Percentiles rank a stretch among this genome's conserved stretches.
These are phyloP conservation scores for Passer montanus DNA, from an alignment of 2,113 vertebrate genomes.

Conservation along the genomic window DNA sequence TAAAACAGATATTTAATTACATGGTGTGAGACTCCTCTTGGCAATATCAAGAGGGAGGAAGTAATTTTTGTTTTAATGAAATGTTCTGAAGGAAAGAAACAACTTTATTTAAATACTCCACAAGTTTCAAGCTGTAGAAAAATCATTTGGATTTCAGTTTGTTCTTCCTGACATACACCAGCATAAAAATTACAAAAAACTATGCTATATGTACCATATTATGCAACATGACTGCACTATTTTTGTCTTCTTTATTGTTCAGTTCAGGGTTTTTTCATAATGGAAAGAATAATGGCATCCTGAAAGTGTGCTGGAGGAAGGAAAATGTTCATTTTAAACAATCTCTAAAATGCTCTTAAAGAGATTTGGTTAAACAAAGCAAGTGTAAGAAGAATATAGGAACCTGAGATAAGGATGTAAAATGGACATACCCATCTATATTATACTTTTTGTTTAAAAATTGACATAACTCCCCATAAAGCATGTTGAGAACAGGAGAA, in stretches of 20 bases:
- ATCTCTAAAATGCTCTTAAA: not conserved
- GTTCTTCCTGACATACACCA: conserved; percentile 24
- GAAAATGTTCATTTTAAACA: not conserved
- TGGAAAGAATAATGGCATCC: not conserved
- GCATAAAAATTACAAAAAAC: conserved; percentile 8
- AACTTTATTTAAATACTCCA: conserved; percentile 54
- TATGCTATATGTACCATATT: not conserved
- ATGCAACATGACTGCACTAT: not conserved
- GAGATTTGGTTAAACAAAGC: not conserved
- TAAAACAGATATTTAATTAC: conserved; percentile 73
- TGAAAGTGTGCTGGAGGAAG: not conserved
- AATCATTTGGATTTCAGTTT: conserved; percentile 2
- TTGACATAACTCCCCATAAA: not conserved
- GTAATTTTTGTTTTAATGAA: conserved; percentile 64
- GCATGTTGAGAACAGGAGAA: not conserved
- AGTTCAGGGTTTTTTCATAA: not conserved
- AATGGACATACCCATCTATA: not conserved
- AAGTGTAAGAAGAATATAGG: not conserved
- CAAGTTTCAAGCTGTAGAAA: conserved; percentile 46
- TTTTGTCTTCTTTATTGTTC: not conserved
- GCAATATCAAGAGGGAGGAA: conserved; percentile 61
- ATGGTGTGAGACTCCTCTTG: conserved; percentile 50
- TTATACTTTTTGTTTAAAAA: not conserved
- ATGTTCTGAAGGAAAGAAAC: conserved; percentile 70
- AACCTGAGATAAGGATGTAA: not conserved